Conservation (phyloP, 2,797 vertebrate species). For the Betta splendens region DNA sequence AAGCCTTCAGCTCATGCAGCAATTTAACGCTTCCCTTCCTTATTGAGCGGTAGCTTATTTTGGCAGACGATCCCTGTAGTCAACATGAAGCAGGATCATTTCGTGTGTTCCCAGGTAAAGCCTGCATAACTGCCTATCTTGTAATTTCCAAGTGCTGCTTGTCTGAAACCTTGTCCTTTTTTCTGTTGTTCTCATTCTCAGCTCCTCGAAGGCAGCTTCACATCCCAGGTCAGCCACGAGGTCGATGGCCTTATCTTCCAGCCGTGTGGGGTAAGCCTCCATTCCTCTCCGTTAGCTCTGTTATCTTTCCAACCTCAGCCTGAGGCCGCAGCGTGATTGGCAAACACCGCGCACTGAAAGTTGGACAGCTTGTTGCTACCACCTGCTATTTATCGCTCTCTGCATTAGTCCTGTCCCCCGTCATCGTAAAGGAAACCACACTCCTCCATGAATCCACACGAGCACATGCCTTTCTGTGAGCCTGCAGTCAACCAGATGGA, state of each 20-base stretch:
- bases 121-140: constrained; percentile 10
- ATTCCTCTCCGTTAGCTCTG: constrained; percentile 17
- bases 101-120: constrained; percentile 17
- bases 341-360: constrained; percentile 4
- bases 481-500: constrained; percentile 27
- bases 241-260: constrained; percentile 98
- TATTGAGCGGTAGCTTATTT: constrained; percentile 14
- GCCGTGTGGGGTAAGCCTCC: constrained; percentile 91
- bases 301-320: constrained; percentile 27
- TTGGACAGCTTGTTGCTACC: constrained; percentile 47
- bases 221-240: constrained; percentile 97
- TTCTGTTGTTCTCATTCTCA: constrained; percentile 64
- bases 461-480: constrained; percentile 29
- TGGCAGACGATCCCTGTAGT: constrained; percentile 1
- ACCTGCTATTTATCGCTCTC: constrained; percentile 44
- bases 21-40: constrained; percentile 9
- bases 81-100: constrained; percentile 35
- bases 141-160: constrained; percentile 33
- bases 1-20: constrained; percentile 8
- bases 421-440: constrained; percentile 49
- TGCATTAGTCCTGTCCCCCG: constrained; percentile 24
- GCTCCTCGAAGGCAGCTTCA: constrained; percentile 97
- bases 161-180: constrained; percentile 23
- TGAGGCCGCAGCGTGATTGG: constrained; percentile 35
- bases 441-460: constrained; percentile 43